phyloP scores from a whole-genome alignment of 2,797 vertebrate genomes.

The Fratercula arctica region DNA sequence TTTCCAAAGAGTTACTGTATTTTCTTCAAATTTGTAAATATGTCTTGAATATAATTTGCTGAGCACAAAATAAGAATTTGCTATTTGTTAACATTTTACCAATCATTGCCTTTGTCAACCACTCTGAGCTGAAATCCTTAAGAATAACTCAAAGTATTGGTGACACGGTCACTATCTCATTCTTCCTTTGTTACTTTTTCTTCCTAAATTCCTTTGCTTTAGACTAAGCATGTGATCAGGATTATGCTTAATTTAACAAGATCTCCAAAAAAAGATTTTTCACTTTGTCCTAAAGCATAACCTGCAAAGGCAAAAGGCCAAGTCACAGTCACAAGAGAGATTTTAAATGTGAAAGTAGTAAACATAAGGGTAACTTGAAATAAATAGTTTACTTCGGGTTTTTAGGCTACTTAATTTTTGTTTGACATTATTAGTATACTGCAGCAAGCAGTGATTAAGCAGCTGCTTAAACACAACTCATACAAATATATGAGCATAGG shows the following conservation, averaged over 20 bases:
- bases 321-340: background rate
- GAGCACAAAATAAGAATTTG: background rate
- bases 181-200: background rate
- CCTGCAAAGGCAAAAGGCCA: background rate
- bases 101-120: fast-evolving
- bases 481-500: slow-evolving; percentile 10
- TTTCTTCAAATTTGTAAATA: background rate
- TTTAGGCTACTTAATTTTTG: slow-evolving; percentile 16
- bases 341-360: slow-evolving; percentile 21
- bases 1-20: background rate
- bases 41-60: background rate
- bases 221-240: background rate
- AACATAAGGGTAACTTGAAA: slow-evolving; percentile 22
- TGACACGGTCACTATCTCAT: fast-evolving
- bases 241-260: background rate
- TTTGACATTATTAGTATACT: slow-evolving; percentile 9
- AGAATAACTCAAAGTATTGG: background rate
- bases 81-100: background rate
- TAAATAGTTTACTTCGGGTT: slow-evolving; percentile 35
- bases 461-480: slow-evolving; percentile 35
- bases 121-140: background rate
- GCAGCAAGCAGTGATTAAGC: slow-evolving; percentile 1
- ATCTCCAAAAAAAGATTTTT: background rate
- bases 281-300: background rate
- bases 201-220: background rate